These are phyloP conservation scores for Metopia argyrocephala DNA, from an alignment of 2,888 invertebrate genomes.

Conservation along the genomic window DNA sequence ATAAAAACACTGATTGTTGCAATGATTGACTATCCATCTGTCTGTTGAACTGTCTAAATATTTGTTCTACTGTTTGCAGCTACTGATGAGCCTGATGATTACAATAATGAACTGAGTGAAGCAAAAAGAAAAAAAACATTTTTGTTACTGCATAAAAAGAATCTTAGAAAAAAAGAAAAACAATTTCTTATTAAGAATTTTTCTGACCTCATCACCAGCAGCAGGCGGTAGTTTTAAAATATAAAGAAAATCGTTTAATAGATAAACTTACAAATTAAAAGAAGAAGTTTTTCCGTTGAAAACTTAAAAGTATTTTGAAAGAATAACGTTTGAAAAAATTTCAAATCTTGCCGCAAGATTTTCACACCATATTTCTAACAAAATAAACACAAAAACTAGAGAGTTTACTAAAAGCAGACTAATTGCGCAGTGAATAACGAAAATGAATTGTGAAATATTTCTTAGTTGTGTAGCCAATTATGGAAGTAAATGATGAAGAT, in stretches of 20 bases:
- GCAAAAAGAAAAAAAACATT: too few species aligned
- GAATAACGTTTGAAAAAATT: background rate
- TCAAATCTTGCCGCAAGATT: background rate
- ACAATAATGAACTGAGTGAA: background rate
- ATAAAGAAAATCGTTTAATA: background rate
- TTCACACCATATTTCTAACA: constrained; percentile 33
- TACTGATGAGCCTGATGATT: background rate
- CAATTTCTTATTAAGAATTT: constrained; percentile 9
- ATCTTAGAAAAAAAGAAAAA: background rate
- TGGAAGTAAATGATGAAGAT: background rate
- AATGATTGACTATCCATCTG: background rate
- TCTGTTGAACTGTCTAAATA: background rate
- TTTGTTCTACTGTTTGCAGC: background rate
- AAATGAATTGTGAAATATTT: background rate
- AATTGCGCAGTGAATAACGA: background rate
- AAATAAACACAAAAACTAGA: constrained; percentile 30
- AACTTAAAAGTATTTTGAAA: constrained; percentile 21
- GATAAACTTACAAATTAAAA: background rate
- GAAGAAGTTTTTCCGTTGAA: background rate
- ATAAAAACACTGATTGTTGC: background rate
- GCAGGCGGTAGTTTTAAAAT: constrained; percentile 1
- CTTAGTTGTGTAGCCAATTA: background rate
- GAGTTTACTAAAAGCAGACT: background rate
- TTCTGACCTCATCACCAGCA: constrained; percentile 34
- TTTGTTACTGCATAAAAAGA: background rate